Evolutionary conservation across 2,888 invertebrate genomes (phyloP).

Genomic region (Melanophora roralis): DNA sequence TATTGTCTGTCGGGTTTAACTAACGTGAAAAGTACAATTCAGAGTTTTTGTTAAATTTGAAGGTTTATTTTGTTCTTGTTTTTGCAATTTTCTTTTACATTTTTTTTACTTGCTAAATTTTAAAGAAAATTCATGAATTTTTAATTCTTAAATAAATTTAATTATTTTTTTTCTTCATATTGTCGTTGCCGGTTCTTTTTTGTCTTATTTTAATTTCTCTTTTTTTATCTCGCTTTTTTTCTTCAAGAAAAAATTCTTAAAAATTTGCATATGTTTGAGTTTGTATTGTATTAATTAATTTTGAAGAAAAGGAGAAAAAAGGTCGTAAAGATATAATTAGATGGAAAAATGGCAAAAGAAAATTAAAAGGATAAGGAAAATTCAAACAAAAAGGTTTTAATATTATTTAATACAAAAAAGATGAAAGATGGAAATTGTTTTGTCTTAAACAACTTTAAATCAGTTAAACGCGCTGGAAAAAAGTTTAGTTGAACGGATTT

Average conservation of each 20-base stretch:
- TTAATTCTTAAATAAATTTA: conserved; percentile 57
- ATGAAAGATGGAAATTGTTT: too few relatives aligned
- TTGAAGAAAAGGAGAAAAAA: background rate
- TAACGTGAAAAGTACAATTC: conserved; percentile 14
- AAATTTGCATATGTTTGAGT: conserved; percentile 39
- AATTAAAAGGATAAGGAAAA: background rate
- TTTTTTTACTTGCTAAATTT: background rate
- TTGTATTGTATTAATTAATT: conserved; percentile 19
- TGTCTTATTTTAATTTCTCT: conserved; percentile 7
- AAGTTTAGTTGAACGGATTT: too few relatives aligned
- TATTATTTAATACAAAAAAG: too few relatives aligned
- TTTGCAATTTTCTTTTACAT: background rate
- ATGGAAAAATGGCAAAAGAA: background rate
- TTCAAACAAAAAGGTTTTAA: background rate
- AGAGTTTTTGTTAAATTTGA: conserved; percentile 16
- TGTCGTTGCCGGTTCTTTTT: background rate
- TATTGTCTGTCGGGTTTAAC: background rate
- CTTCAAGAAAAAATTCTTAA: background rate
- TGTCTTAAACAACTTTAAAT: too few relatives aligned
- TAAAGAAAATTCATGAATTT: conserved; percentile 56
- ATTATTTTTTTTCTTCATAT: conserved; percentile 33
- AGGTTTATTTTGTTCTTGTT: background rate
- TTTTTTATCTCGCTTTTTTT: background rate
- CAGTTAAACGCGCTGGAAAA: too few relatives aligned
- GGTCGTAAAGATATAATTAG: background rate